phyloP scores from a whole-genome alignment of 2,797 vertebrate genomes.

The Sebastes matsubarae region DNA sequence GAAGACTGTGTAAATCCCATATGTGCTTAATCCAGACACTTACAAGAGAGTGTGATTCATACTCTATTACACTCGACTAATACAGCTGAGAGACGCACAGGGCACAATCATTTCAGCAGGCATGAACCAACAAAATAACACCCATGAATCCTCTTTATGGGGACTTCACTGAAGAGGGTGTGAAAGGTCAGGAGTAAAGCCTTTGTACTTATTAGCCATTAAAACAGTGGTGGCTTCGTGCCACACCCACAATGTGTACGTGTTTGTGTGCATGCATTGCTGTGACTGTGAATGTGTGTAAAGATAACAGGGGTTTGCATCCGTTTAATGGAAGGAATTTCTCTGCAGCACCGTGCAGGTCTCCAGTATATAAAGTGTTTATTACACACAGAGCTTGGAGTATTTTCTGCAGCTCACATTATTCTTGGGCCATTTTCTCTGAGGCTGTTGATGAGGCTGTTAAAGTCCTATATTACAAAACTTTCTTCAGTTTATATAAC shows the following conservation, averaged over 20 bases:
- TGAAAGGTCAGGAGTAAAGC: slow-evolving; percentile 66
- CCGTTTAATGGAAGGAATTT: slow-evolving; percentile 5
- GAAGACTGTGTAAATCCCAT: slow-evolving; percentile 76
- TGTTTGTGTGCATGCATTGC: neutral
- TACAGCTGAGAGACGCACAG: slow-evolving; percentile 66
- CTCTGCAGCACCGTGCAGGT: neutral
- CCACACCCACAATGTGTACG: slow-evolving; percentile 3
- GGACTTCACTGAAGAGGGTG: slow-evolving; percentile 53
- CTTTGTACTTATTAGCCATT: slow-evolving; percentile 69
- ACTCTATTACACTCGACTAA: slow-evolving; percentile 77
- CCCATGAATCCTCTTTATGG: slow-evolving; percentile 76
- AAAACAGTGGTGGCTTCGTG: slow-evolving; percentile 44
- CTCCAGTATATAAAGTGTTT: slow-evolving; percentile 20
- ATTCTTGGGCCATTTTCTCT: slow-evolving; percentile 5
- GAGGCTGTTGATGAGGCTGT: neutral
- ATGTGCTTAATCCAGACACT: slow-evolving; percentile 82
- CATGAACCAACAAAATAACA: slow-evolving; percentile 66
- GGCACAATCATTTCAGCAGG: slow-evolving; percentile 64
- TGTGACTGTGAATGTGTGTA: neutral
- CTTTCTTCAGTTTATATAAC: neutral
- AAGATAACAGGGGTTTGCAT: slow-evolving; percentile 29
- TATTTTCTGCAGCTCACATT: slow-evolving; percentile 6
- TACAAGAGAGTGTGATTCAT: slow-evolving; percentile 82
- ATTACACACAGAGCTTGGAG: slow-evolving; percentile 1
- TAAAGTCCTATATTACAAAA: neutral